Evolutionary conservation across 1,140 invertebrate genomes (phyloP).

Genomic region (Aphelenchoides fujianensis): DNA sequence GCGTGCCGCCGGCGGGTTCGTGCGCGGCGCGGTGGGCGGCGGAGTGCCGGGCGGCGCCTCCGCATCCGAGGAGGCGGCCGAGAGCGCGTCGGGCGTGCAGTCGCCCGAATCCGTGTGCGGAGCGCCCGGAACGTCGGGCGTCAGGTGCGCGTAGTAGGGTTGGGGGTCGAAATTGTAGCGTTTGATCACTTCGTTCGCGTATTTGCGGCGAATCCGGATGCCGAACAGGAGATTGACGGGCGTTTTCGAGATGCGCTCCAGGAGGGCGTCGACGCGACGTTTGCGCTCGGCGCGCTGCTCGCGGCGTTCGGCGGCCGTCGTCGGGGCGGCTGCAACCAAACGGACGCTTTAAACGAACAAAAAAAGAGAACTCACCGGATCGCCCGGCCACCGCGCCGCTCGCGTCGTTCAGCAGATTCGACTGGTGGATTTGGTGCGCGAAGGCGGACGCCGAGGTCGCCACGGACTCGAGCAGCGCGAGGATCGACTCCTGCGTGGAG

Average conservation of each 20-base stretch:
- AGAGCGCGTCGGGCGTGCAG: neutral
- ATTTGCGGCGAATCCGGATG: slow-evolving; percentile 16
- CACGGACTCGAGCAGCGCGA: neutral
- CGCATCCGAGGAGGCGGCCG: neutral
- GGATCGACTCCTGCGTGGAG: neutral
- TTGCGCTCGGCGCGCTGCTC: neutral
- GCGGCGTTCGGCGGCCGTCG: neutral
- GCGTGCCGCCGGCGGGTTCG: neutral
- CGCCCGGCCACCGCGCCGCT: too few species aligned
- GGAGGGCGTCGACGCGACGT: neutral
- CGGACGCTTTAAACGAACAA: neutral
- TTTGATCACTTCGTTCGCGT: neutral
- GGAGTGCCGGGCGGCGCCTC: neutral
- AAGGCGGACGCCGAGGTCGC: neutral
- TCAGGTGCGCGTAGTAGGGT: neutral
- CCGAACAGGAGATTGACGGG: neutral
- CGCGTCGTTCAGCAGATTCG: too few species aligned
- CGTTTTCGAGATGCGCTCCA: neutral
- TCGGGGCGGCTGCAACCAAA: neutral
- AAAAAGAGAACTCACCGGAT: too few species aligned
- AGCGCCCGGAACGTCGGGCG: neutral
- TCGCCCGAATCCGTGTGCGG: neutral
- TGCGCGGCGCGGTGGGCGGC: neutral
- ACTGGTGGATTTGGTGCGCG: neutral
- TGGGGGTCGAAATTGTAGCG: slow-evolving; percentile 2